These are phyloP conservation scores for Myiagra hebetior DNA, from an alignment of 2,113 vertebrate species.

Conservation along the genomic window DNA sequence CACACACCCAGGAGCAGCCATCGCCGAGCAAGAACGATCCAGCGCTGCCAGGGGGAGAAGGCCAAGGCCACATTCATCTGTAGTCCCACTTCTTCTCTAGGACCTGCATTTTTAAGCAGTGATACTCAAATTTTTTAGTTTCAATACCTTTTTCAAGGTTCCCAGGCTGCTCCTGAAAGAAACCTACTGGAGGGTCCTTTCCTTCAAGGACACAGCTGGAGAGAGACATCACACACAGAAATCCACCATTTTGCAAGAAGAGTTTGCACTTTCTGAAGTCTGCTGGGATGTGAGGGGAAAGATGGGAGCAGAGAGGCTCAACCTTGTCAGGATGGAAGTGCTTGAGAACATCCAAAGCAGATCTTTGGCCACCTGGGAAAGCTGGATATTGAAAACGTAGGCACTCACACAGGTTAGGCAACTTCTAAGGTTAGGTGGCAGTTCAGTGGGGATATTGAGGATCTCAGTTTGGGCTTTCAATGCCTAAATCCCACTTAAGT, in stretches of 20 bases:
- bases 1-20: background rate
- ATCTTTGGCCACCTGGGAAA: conserved; percentile 25
- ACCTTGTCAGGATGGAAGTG: conserved; percentile 47
- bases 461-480: conserved; percentile 53
- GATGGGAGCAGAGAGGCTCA: background rate
- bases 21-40: accelerated
- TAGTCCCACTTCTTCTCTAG: background rate
- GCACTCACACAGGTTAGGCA: conserved; percentile 29
- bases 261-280: background rate
- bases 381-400: conserved; percentile 20
- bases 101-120: background rate
- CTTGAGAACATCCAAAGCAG: conserved; percentile 53
- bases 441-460: conserved; percentile 46
- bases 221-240: background rate
- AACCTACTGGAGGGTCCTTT: background rate
- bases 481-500: conserved; percentile 65
- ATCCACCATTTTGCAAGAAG: background rate
- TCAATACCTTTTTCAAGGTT: background rate
- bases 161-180: background rate
- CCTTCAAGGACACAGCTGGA: conserved; percentile 32
- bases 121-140: background rate
- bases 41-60: background rate
- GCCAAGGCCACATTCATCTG: background rate
- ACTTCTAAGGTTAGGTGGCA: conserved; percentile 57
- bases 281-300: background rate